Evolutionary conservation across 35 echinoderm and acorn worm genomes (phyloP), one percentile per base, ranked within the genome.

Genomic region (Apostichopus californicus): DNA sequence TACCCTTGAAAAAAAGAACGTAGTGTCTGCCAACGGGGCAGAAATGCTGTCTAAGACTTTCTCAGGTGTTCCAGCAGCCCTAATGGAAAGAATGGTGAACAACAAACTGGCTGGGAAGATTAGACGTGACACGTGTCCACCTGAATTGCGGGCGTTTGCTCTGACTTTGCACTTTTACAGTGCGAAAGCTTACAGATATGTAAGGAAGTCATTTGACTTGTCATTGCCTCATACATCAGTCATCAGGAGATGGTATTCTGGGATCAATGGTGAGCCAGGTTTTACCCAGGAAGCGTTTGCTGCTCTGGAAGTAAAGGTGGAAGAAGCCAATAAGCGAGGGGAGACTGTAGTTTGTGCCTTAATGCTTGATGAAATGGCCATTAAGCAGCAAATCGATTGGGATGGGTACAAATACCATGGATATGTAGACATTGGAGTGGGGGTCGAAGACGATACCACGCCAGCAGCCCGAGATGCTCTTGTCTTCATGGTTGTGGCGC

Each of bases 21-120:
- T 87, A 22, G 13, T 87, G 1, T 20, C 56, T 58, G 84, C 57
- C 4, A 60, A 60, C 60, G 84, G 14, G 6, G 84, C 55, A 10
- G 22, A 58, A 13, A 56, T 85, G 11, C 56, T 85, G 21, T 10
- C 12, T 14, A 87, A 58, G 15, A 60, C 46, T 22, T 60, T 68
- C 7, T 73, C 54, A 53, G 15, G 57, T 57, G 80, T 94, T 83
- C 88, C 93, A 54, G 65, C 25, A 52, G 88, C 55, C 18, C 6
- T 94, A 12, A 91, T 94, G 79, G 54, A 86, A 86, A 56, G 89
- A 28, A 58, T 86, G 10, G 18, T 94, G 5, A 81, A 91, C 6
- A 57, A 8, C 3, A 46, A 64, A 56, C 86, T 15, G 10, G 77
- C 22, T 55, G 60, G 64, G 15, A 83, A 80, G 55, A 20, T 26